Conservation (phyloP, 2,797 vertebrate species). For the Cephalopachus bancanus region DNA sequence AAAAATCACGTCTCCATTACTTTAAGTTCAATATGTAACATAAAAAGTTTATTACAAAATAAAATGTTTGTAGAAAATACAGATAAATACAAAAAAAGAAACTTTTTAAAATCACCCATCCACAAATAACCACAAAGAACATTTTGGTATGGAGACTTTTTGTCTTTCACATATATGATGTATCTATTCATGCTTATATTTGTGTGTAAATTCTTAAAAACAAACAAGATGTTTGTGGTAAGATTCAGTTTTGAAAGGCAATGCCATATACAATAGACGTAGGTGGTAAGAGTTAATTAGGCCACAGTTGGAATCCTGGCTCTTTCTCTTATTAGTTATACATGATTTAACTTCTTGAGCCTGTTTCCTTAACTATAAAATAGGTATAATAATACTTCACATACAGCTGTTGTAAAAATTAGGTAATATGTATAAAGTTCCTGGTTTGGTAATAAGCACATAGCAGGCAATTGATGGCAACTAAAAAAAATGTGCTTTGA, state of each 20-base stretch:
- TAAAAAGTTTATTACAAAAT: constrained; percentile 2
- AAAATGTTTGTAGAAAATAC: constrained; percentile 9
- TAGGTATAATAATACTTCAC: background rate
- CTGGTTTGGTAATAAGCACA: background rate
- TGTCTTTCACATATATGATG: background rate
- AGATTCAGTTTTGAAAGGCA: background rate
- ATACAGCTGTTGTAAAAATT: background rate
- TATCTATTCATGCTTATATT: background rate
- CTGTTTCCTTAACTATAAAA: constrained; percentile 27
- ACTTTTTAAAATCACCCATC: background rate
- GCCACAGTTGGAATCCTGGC: background rate
- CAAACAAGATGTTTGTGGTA: background rate
- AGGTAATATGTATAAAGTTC: background rate
- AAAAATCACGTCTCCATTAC: constrained; percentile 13
- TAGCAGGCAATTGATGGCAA: background rate
- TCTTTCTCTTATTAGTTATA: background rate
- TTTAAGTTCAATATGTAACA: background rate
- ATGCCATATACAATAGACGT: rapidly evolving
- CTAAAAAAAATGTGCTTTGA: background rate
- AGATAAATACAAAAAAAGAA: constrained; percentile 1
- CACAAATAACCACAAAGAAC: background rate
- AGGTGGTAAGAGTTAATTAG: background rate
- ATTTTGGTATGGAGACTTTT: background rate
- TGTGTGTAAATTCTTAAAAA: constrained; percentile 7
- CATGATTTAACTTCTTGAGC: background rate